Evolutionary conservation across 2,797 vertebrate species (phyloP).

Genomic region (Mus minutoides): DNA sequence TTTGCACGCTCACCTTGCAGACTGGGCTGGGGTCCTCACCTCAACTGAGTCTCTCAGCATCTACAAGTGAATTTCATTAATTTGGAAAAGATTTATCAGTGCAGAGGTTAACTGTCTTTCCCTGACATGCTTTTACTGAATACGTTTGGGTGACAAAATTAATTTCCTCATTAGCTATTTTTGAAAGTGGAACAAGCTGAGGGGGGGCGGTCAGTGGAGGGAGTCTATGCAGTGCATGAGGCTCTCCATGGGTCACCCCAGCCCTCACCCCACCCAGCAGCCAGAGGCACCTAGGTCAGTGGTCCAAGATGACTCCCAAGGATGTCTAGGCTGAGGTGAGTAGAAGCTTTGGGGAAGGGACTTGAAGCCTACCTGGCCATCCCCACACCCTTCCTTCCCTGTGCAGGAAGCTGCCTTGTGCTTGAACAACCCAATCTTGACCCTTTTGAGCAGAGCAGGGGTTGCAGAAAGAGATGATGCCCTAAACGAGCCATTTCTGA

Average conservation of each 20-base stretch:
- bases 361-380: not conserved
- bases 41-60: constrained; percentile 1
- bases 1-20: not conserved
- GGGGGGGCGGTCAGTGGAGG: constrained; percentile 52
- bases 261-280: not conserved
- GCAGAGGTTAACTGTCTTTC: constrained; percentile 87
- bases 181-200: constrained; percentile 85
- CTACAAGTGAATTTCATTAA: constrained; percentile 70
- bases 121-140: constrained; percentile 85
- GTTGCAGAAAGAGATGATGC: accelerated
- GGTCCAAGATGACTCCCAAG: not conserved
- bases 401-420: accelerated
- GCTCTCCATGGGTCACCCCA: not conserved
- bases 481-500: too few species aligned
- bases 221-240: constrained; percentile 30
- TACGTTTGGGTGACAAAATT: constrained; percentile 87
- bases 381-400: too few species aligned
- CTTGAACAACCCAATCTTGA: not conserved
- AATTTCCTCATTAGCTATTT: constrained; percentile 88
- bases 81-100: constrained; percentile 80
- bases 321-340: not conserved
- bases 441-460: not conserved
- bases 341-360: not conserved
- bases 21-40: not conserved
- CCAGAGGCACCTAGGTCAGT: not conserved